Percentiles rank a stretch among this genome's conserved stretches.
phyloP scores from a whole-genome alignment of 2,888 invertebrate species.

The Macaria notata region DNA sequence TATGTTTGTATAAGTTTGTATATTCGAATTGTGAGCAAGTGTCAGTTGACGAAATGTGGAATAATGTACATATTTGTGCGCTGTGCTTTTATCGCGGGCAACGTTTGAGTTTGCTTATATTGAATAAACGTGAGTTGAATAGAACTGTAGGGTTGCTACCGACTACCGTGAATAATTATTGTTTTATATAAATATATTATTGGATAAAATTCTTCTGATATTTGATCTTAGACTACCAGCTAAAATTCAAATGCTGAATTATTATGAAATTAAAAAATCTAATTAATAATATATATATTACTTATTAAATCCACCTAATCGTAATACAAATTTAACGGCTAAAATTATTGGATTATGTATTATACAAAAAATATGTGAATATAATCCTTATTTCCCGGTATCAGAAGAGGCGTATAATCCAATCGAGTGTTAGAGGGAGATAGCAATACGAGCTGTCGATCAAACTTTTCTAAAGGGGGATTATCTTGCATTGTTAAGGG shows the following conservation, averaged over 20 bases:
- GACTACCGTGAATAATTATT: neutral
- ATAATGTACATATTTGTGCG: constrained; percentile 58
- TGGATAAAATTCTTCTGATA: no score
- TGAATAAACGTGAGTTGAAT: constrained; percentile 83
- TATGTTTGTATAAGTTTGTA: no score
- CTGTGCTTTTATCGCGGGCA: constrained; percentile 74
- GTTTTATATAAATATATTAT: no score
- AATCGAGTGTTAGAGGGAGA: constrained; percentile 43
- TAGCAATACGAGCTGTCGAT: constrained; percentile 56
- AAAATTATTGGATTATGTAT: no score
- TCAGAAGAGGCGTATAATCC: constrained; percentile 19
- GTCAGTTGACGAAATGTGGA: constrained; percentile 72
- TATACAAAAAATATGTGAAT: no score
- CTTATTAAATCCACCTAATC: no score
- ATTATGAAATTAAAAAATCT: no score
- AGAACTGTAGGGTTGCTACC: constrained; percentile 67
- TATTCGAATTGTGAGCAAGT: constrained; percentile 45
- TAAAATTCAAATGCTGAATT: no score
- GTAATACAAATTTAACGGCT: no score
- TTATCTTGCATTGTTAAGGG: constrained; percentile 40
- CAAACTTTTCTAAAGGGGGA: constrained; percentile 46
- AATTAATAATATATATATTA: no score
- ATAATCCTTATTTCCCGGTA: no score
- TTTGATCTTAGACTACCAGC: no score
- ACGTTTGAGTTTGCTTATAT: constrained; percentile 80